Conservation (phyloP, 1,140 invertebrate species). For the Tenebrio molitor region DNA sequence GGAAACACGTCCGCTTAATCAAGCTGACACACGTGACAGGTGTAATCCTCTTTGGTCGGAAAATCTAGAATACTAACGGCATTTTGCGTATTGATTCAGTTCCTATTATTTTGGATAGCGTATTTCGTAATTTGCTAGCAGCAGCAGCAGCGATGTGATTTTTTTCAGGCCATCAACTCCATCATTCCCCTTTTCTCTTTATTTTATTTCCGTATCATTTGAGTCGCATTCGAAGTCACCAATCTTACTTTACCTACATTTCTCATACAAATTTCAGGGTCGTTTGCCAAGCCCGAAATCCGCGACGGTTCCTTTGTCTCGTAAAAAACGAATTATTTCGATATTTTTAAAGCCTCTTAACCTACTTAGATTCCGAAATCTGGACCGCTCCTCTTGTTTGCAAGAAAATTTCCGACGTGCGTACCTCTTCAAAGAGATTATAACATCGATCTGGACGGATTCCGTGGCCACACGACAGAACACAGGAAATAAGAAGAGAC, state of each 20-base stretch:
- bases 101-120: conserved; percentile 39
- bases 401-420: conserved; percentile 11
- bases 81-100: conserved; percentile 36
- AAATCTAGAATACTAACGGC: conserved; percentile 33
- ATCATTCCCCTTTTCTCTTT: conserved; percentile 51
- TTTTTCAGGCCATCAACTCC: conserved; percentile 54
- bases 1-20: conserved; percentile 34
- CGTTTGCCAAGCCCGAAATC: conserved; percentile 34
- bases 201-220: conserved; percentile 59
- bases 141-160: conserved; percentile 51
- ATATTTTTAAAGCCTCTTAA: conserved; percentile 43
- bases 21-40: conserved; percentile 30
- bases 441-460: conserved; percentile 32
- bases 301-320: conserved; percentile 36
- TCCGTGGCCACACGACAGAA: conserved; percentile 36
- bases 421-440: conserved; percentile 38
- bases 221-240: conserved; percentile 53
- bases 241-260: conserved; percentile 57
- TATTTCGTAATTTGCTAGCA: conserved; percentile 45
- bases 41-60: conserved; percentile 38
- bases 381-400: conserved; percentile 2
- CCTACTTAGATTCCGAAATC: conserved; percentile 29
- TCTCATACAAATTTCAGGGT: conserved; percentile 53
- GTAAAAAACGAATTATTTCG: conserved; percentile 43
- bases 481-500: conserved; percentile 49